phyloP scores from a whole-genome alignment of 1,140 invertebrate species.

The Oryzaephilus surinamensis region DNA sequence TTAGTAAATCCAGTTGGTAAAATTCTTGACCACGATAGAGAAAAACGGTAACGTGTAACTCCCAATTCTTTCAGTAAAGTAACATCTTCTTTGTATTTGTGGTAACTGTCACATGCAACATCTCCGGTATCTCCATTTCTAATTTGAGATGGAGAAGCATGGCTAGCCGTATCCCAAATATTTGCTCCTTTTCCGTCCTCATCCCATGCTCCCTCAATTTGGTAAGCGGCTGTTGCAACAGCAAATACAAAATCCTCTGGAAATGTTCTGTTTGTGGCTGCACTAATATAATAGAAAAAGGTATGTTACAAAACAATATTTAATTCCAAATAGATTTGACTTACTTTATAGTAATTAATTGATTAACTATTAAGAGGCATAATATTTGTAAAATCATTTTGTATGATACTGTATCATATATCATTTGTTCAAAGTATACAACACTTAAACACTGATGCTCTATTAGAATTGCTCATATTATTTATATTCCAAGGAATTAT shows the following conservation, averaged over 20 bases:
- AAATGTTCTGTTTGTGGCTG: slow-evolving; percentile 29
- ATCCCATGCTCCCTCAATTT: slow-evolving; percentile 37
- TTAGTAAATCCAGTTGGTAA: slow-evolving; percentile 17
- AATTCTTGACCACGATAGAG: slow-evolving; percentile 47
- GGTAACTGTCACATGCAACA: slow-evolving; percentile 47
- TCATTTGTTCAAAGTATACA: no score
- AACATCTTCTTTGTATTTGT: slow-evolving; percentile 46
- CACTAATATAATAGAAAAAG: not conserved
- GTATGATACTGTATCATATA: no score
- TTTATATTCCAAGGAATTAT: no score
- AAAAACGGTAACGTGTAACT: slow-evolving; percentile 45
- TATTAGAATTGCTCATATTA: no score
- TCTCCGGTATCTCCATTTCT: slow-evolving; percentile 34
- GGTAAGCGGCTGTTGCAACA: slow-evolving; percentile 31
- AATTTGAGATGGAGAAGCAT: not conserved
- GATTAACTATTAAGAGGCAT: no score
- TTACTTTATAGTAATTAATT: no score
- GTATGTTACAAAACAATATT: no score
- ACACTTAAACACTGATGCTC: no score
- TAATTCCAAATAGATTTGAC: no score
- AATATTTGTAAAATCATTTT: no score
- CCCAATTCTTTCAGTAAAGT: slow-evolving; percentile 38
- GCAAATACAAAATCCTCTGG: slow-evolving; percentile 38
- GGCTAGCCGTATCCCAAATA: slow-evolving; percentile 3
- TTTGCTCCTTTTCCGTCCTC: slow-evolving; percentile 32